A percentile compares a stretch with the other conserved stretches of the same genome.
Conservation (phyloP, 2,797 vertebrate species). For the Poeciliopsis infans region DNA sequence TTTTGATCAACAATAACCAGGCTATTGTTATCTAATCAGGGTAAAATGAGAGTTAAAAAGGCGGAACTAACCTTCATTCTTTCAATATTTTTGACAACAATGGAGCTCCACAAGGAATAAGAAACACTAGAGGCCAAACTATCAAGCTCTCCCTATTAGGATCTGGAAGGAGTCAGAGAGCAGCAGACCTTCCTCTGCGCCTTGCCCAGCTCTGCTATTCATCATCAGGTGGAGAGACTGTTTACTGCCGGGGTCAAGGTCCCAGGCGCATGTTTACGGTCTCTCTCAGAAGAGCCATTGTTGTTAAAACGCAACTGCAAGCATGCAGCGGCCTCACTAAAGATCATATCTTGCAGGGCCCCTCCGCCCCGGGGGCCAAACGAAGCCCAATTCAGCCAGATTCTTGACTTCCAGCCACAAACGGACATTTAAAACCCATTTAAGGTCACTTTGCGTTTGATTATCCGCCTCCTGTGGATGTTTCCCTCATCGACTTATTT, state of each 20-base stretch:
- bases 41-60: background rate
- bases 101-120: background rate
- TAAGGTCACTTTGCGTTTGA: slow-evolving; percentile 24
- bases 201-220: slow-evolving; percentile 69
- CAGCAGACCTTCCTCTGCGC: slow-evolving; percentile 20
- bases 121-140: background rate
- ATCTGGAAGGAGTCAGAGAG: slow-evolving; percentile 6
- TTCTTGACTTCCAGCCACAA: slow-evolving; percentile 53
- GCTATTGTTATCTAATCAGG: background rate
- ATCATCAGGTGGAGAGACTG: slow-evolving; percentile 76
- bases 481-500: slow-evolving; percentile 25
- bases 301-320: slow-evolving; percentile 70
- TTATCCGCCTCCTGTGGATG: slow-evolving; percentile 47
- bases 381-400: slow-evolving; percentile 55
- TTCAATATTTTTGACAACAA: background rate
- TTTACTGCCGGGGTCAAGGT: slow-evolving; percentile 84
- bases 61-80: background rate
- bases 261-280: slow-evolving; percentile 79
- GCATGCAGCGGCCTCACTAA: slow-evolving; percentile 46
- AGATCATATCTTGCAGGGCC: slow-evolving; percentile 71
- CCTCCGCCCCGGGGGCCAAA: slow-evolving; percentile 35
- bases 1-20: no score
- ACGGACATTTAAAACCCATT: slow-evolving; percentile 52
- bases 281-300: slow-evolving; percentile 76
- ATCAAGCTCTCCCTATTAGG: background rate